Conservation (phyloP, 2,113 vertebrate genomes). For the Melanocharis versteri region DNA sequence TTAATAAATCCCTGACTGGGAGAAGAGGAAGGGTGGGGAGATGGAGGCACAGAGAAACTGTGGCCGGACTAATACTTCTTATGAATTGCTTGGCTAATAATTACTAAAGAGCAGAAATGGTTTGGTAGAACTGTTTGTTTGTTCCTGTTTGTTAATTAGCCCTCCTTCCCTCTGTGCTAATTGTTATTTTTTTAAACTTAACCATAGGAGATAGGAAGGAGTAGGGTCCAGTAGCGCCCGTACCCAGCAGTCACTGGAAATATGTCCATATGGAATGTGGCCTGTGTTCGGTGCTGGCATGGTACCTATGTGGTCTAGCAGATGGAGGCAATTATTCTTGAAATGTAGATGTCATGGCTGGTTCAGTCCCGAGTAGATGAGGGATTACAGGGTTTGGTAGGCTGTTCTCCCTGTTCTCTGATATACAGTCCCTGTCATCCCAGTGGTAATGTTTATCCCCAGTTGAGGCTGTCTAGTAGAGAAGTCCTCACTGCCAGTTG, state of each 20-base stretch:
- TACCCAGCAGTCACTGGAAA: background rate
- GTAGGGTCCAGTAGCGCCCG: background rate
- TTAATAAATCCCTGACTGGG: conserved; percentile 83
- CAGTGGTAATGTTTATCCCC: background rate
- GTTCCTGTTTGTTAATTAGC: conserved; percentile 50
- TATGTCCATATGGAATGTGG: background rate
- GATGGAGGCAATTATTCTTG: background rate
- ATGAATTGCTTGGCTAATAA: conserved; percentile 74
- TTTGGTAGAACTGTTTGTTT: conserved; percentile 62
- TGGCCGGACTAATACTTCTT: conserved; percentile 72
- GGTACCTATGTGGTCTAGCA: background rate
- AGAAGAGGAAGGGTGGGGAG: conserved; percentile 57
- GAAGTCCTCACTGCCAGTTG: background rate
- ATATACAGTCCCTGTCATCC: background rate
- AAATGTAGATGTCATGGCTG: background rate
- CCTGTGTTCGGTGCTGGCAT: background rate
- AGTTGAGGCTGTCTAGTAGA: background rate
- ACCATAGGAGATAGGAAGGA: background rate
- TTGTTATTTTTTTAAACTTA: conserved; percentile 10
- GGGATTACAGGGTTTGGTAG: background rate
- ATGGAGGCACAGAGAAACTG: conserved; percentile 60
- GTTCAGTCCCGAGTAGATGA: background rate
- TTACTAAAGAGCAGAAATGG: conserved; percentile 59
- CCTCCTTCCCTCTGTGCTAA: conserved; percentile 38
- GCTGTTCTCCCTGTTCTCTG: background rate